Conservation (phyloP, 2,797 vertebrate species). For the Choloepus didactylus region DNA sequence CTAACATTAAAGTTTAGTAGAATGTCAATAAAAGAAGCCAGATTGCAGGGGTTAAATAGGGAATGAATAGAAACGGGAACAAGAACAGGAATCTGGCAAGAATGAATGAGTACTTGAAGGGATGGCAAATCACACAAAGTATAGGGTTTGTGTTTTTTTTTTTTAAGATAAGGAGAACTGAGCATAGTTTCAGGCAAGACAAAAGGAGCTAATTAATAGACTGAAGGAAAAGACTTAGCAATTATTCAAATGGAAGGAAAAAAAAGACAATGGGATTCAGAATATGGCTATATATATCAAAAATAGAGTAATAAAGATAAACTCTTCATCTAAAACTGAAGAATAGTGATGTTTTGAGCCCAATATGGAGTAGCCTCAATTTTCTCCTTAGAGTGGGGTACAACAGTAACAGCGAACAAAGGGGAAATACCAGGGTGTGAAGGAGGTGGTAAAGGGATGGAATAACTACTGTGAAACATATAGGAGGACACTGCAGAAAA, state of each 20-base stretch:
- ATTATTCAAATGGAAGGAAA: constrained; percentile 1
- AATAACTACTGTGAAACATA: constrained; percentile 17
- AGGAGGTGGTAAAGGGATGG: not conserved
- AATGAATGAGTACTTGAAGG: not conserved
- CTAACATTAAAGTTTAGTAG: constrained; percentile 31
- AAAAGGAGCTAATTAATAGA: constrained; percentile 21
- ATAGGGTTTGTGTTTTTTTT: not conserved
- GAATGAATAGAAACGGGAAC: not conserved
- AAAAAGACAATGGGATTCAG: constrained; percentile 8
- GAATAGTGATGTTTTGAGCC: not conserved
- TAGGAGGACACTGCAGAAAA: not conserved
- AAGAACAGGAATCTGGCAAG: not conserved
- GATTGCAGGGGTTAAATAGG: constrained; percentile 9
- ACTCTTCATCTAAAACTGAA: not conserved
- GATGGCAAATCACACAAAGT: constrained; percentile 18
- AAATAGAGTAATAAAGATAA: constrained; percentile 49
- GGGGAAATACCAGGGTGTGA: not conserved
- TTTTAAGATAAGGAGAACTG: constrained; percentile 1
- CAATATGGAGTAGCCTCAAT: not conserved
- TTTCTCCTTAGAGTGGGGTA: not conserved
- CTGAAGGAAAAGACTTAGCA: not conserved
- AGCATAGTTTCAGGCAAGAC: not conserved
- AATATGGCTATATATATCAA: not conserved
- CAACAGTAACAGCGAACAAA: not conserved
- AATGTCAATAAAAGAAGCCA: constrained; percentile 31